Percentiles rank a stretch among this genome's conserved stretches.
Conservation (phyloP, 2,113 vertebrate genomes). For the Cyprinodon variegatus region DNA sequence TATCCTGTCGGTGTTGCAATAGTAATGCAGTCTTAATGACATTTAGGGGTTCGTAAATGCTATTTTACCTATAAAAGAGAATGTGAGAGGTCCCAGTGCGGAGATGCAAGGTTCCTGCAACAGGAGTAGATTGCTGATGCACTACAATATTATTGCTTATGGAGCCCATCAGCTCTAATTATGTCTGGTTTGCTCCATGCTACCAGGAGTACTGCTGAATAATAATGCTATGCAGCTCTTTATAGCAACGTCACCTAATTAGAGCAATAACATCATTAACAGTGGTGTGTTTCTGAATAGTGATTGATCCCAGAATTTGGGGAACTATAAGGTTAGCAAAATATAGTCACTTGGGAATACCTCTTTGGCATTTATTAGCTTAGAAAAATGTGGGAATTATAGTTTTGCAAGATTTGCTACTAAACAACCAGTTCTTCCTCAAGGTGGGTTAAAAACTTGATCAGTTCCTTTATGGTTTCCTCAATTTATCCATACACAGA, state of each 20-base stretch:
- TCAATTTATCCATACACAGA: slow-evolving; percentile 66
- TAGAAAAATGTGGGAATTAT: slow-evolving; percentile 29
- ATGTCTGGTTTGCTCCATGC: slow-evolving; percentile 49
- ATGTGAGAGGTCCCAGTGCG: slow-evolving; percentile 36
- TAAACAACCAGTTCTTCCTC: slow-evolving; percentile 37
- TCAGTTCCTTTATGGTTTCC: slow-evolving; percentile 69
- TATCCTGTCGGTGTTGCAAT: neutral
- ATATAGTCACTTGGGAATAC: slow-evolving; percentile 36
- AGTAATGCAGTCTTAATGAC: neutral
- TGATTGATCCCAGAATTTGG: slow-evolving; percentile 66
- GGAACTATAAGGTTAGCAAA: slow-evolving; percentile 55
- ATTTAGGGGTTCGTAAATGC: slow-evolving; percentile 15
- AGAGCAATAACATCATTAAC: slow-evolving; percentile 74
- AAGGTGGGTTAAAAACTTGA: slow-evolving; percentile 65
- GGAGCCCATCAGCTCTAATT: slow-evolving; percentile 75
- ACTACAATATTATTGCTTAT: slow-evolving; percentile 69
- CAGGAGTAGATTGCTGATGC: slow-evolving; percentile 60
- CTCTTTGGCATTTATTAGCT: slow-evolving; percentile 62
- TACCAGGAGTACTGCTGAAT: slow-evolving; percentile 63
- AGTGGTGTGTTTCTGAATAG: slow-evolving; percentile 58
- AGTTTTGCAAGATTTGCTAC: slow-evolving; percentile 34
- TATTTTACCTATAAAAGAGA: slow-evolving; percentile 14
- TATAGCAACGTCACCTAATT: slow-evolving; percentile 67
- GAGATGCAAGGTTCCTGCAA: slow-evolving; percentile 42
- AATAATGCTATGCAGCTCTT: slow-evolving; percentile 68